Percentiles rank a stretch among this genome's conserved stretches.
Conservation (phyloP, 2,113 vertebrate species). For the Microcebus lehilahytsara region DNA sequence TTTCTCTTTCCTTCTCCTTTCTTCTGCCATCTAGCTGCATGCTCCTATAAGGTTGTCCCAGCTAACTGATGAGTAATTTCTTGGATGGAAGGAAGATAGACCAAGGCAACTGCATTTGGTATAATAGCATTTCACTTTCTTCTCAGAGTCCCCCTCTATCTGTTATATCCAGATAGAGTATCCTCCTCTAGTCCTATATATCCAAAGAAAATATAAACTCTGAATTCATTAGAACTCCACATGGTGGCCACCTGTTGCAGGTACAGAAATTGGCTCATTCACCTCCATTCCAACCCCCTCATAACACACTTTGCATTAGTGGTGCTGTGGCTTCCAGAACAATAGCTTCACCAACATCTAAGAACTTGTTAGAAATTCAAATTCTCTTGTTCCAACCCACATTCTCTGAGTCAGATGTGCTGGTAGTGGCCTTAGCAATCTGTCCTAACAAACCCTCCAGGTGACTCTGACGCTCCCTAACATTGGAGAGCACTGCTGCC, state of each 20-base stretch:
- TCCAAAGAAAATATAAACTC: slow-evolving; percentile 39
- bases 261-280: neutral
- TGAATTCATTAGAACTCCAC: slow-evolving; percentile 53
- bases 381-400: neutral
- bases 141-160: neutral
- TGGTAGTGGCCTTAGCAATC: neutral
- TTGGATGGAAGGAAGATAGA: neutral
- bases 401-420: neutral
- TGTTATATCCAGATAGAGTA: neutral
- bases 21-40: neutral
- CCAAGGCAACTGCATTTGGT: slow-evolving; percentile 30
- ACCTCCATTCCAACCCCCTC: neutral
- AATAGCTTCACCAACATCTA: neutral
- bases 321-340: neutral
- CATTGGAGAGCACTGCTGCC: neutral
- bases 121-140: slow-evolving; percentile 41
- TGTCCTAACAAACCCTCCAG: neutral
- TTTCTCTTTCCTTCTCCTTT: neutral
- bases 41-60: neutral
- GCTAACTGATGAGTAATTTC: neutral
- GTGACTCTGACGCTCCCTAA: neutral
- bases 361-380: neutral
- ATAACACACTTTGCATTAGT: neutral
- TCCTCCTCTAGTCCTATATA: neutral
- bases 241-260: slow-evolving; percentile 55